Percentiles rank a stretch among this genome's conserved stretches.
These are phyloP conservation scores for Crotalus horridus DNA, from an alignment of 2,113 vertebrate species.

Conservation along the genomic window DNA sequence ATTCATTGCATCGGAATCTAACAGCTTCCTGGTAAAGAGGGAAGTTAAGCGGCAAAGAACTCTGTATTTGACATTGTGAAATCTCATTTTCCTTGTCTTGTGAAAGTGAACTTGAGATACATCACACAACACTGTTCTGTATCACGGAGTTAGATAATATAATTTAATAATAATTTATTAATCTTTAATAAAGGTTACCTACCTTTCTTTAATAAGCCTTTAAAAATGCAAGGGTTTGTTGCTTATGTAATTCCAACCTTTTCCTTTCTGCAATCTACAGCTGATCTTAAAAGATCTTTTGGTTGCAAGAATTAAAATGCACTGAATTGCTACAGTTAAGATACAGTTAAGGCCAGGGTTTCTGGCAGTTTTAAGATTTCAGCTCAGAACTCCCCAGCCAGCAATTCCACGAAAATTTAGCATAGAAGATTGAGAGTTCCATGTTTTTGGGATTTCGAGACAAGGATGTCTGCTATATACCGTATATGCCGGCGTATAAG, in stretches of 20 bases:
- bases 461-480: background rate
- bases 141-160: background rate
- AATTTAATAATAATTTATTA: background rate
- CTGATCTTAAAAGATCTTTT: background rate
- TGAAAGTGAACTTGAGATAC: background rate
- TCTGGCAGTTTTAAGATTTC: background rate
- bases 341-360: background rate
- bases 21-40: background rate
- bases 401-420: background rate
- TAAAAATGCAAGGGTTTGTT: background rate
- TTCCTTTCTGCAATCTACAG: background rate
- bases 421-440: background rate
- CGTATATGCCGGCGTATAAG: too few relatives aligned
- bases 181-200: background rate
- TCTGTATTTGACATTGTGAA: background rate
- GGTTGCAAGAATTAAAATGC: background rate
- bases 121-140: background rate
- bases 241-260: background rate
- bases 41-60: background rate
- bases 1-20: background rate
- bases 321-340: background rate
- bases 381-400: background rate
- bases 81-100: background rate
- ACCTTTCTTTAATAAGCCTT: background rate
- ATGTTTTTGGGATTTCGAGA: background rate